Evolutionary conservation across 2,888 invertebrate species (phyloP), one percentile per base, ranked within the genome.

Genomic region (Drosophila neonasuta): DNA sequence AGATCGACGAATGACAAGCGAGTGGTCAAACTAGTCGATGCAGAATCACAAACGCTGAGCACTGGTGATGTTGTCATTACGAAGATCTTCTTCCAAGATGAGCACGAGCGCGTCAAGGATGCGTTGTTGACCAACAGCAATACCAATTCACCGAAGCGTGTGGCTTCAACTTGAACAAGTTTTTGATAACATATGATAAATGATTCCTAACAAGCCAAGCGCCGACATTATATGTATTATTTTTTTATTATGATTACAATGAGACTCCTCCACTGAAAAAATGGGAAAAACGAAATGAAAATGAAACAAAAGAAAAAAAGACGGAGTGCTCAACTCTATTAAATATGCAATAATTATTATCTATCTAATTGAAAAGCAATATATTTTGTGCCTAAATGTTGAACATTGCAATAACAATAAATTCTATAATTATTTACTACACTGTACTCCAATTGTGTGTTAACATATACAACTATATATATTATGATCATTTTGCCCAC

Each of bases 51-150:
- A 91, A 97, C 97, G 2, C 92, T 97, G 49, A 97, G 97, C 89
- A 97, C 97, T 15, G 97, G 97, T 52, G 97, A 97, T 90, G 96
- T 97, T 87, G 97, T 97, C 58, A 96, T 97, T 85, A 97, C 97
- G 46, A 95, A 96, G 91, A 96, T 97, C 34, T 94, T 92, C 87
- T 92, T 92, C 80, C 92, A 92, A 45, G 93, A 93, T 76, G 93
- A 93, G 71, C 93, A 93, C 71, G 92, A 92, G 60, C 92, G 93
- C 72, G 88, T 89, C 78, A 91, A 92, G 75, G 93, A 93, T 77
- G 92, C 92, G 87, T 67, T 90, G 64, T 86, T 93, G 77, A 90
- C 91, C 51, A 92, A 92, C 20, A 71, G 55, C 56, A 68, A 55
- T 44, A 41, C 50, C 52, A 74, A 60, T 79, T 92, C 93, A 66